Evolutionary conservation across 2,888 invertebrate species (phyloP), one percentile per base, ranked within the genome.

Genomic region (Tenthredo notha): DNA sequence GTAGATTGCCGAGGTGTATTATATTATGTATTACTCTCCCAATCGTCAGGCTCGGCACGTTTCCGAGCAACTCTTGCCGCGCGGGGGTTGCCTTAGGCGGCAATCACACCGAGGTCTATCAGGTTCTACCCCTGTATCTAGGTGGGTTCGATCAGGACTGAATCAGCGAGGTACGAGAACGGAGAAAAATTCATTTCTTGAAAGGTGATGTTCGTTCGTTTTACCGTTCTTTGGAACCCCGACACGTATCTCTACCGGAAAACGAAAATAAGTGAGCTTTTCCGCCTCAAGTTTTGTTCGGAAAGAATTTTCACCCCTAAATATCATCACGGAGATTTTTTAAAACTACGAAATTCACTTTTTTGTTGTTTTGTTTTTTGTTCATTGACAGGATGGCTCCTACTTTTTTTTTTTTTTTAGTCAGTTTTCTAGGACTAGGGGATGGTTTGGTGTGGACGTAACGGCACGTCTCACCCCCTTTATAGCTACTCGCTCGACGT

Each of bases 11-110:
- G 40, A 47, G 85, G 74, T 84, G 85, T 84, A 85, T 85, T 84
- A 75, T 84, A 84, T 85, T 85, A 84, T 85, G 75, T 84, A 84
- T 85, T 58, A 84, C 83, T 65, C 47, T 43, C 40, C n/a, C 21
- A 83, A 85, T 85, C 82, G 85, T 40, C n/a, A 85, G 84, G 83
- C 85, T 75, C 83, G 75, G 85, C 85, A 85, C 85, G 85, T 85
- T 84, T 75, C 84, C 54, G 25, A 37, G 84, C 29, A 61, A 84
- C 83, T 83, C 80, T 85, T 80, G 43, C 82, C n/a, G 58, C 61
- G 25, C 43, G 6, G 21, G 21, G 47, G 29, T 33, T 33, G 72
- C 84, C 84, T 84, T 47, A 65, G 84, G 67, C 84, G 83, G 33
- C 83, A 50, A 83, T 83, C 83, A 83, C 83, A 83, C 70, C 83